Base-by-base conservation (phyloP, 1,140 invertebrate species). In the Ooceraea biroi region DNA sequence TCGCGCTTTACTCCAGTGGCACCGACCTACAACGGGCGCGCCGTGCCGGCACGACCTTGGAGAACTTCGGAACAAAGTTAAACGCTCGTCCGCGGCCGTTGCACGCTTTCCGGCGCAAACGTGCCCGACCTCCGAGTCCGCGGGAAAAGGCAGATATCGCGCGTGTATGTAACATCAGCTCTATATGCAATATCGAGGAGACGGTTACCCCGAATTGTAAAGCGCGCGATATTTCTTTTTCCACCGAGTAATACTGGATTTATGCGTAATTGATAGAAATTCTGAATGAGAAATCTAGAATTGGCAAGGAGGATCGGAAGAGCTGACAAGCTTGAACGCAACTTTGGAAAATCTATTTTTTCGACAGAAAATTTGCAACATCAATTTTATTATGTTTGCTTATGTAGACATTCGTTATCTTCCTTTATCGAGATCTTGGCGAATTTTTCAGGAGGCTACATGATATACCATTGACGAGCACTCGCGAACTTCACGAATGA, bases 41-140 rank as follows among this genome's bases (percentile, higher is more conserved):
- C 69, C 57, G 82, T 86, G 76, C 50, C 76, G 76, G 88, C 91
- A 90, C 92, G 92, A 93, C 92, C 92, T 93, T 93, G 92, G 91
- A 92, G 89, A 93, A 93, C 92, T 93, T 93, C 85, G 88, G 90
- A 93, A 93, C 92, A 93, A 92, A 93, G 92, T 93, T 93, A 91
- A 92, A 92, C 88, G 85, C 61, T 89, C 88, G 85, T 86, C 69
- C 84, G 82, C 78, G 84, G 74, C 71, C 87, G 87, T 86, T 77
- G 60, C 87, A 76, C 57, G 82, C 61, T 84, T 88, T 83, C 72
- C 61, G 63, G 46, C 72, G n/a, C 71, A 72, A 36, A n/a, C 22
- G 48, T 73, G 72, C 63, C 61, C 76, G 66, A 69, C 76, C 65
- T 69, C 76, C 76, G 65, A 78, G 76, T 57, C 76, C 76, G 25